phyloP scores from a whole-genome alignment of 2,113 vertebrate species.

The Campylomormyrus numenius region DNA sequence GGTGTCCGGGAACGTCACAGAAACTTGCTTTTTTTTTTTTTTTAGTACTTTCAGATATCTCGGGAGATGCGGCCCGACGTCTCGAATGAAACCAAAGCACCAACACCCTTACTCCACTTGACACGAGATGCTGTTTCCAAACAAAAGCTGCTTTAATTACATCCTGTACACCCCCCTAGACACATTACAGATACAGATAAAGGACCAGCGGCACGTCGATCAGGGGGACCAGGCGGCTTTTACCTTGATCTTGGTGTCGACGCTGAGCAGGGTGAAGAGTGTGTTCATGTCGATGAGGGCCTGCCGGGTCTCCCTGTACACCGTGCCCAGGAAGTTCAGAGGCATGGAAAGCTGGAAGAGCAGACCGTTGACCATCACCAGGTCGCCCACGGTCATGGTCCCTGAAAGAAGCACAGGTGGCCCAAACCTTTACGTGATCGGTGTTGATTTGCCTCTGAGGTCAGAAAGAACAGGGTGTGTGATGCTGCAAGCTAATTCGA shows the following conservation, averaged over 20 bases:
- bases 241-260: conserved; percentile 95
- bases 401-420: conserved; percentile 51
- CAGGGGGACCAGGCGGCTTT: conserved; percentile 26
- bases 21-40: not conserved
- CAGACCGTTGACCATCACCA: conserved; percentile 97
- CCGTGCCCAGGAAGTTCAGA: conserved; percentile 95
- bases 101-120: not conserved
- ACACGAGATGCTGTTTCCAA: not conserved
- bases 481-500: not conserved
- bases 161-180: not conserved
- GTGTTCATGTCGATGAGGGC: conserved; percentile 98
- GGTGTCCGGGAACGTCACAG: not conserved
- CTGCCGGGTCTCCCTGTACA: conserved; percentile 97
- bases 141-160: conserved; percentile 5
- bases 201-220: not conserved
- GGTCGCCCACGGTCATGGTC: conserved; percentile 86
- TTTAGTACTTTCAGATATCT: not conserved
- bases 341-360: conserved; percentile 96
- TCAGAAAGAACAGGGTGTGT: not conserved
- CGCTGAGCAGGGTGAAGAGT: conserved; percentile 85
- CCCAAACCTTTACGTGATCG: not conserved
- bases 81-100: not conserved
- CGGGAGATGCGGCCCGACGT: not conserved
- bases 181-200: not conserved
- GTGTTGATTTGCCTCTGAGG: not conserved